Conservation (phyloP, 2,888 invertebrate species). For the Caenorhabditis sinica region DNA sequence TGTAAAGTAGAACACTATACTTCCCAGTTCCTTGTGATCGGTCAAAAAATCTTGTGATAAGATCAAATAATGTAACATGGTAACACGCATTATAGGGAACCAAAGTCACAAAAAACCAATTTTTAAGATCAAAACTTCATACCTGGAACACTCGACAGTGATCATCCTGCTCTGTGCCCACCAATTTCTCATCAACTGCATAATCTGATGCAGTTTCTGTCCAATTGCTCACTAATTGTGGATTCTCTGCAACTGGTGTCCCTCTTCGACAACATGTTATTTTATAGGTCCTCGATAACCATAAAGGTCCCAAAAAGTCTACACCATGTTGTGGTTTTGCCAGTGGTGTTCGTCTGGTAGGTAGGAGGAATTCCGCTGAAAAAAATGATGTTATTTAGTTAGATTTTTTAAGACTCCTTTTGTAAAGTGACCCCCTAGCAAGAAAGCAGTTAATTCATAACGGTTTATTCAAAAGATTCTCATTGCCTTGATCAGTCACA, state of each 20-base stretch:
- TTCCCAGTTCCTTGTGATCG: conserved; percentile 17
- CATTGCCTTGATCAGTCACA: conserved; percentile 45
- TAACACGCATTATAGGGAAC: background rate
- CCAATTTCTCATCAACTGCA: conserved; percentile 75
- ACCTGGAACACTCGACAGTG: conserved; percentile 75
- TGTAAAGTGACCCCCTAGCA: background rate
- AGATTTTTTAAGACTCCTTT: background rate
- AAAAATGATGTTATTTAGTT: too few species aligned
- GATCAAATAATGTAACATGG: conserved; percentile 7
- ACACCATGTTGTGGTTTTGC: conserved; percentile 72
- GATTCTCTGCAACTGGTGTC: conserved; percentile 73
- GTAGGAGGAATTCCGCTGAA: conserved; percentile 40
- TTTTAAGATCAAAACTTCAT: background rate
- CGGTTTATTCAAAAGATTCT: conserved; percentile 25
- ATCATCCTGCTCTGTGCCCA: conserved; percentile 68
- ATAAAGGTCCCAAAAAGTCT: conserved; percentile 76
- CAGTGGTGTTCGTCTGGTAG: conserved; percentile 40
- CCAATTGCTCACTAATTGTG: conserved; percentile 77
- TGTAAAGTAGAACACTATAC: background rate
- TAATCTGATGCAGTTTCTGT: conserved; percentile 77
- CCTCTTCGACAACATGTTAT: conserved; percentile 78
- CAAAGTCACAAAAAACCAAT: conserved; percentile 34
- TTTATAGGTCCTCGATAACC: conserved; percentile 75
- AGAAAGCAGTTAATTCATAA: background rate
- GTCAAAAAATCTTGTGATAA: conserved; percentile 30